phyloP scores from a whole-genome alignment of 2,113 vertebrate species.

The Labeo rohita region DNA sequence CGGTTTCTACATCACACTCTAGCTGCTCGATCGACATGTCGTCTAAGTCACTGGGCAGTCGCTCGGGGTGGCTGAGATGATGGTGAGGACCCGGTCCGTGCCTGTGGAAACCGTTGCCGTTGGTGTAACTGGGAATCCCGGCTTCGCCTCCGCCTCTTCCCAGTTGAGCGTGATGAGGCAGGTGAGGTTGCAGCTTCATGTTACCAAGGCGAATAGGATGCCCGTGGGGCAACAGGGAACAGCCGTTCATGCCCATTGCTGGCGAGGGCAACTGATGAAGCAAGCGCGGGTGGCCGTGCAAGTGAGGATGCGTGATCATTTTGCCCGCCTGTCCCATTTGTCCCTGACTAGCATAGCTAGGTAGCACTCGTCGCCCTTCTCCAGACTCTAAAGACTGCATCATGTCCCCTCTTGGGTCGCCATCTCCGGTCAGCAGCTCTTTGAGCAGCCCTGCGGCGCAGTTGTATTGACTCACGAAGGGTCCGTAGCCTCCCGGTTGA shows the following conservation, averaged over 20 bases:
- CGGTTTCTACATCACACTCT: constrained; percentile 96
- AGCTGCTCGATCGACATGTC: constrained; percentile 94
- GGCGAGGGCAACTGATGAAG: constrained; percentile 78
- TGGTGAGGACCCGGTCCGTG: constrained; percentile 66
- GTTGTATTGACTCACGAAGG: constrained; percentile 82
- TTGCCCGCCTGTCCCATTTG: constrained; percentile 77
- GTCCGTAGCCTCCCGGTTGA: constrained; percentile 80
- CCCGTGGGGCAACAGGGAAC: constrained; percentile 81
- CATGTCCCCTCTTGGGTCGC: constrained; percentile 80
- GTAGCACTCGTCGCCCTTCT: constrained; percentile 61
- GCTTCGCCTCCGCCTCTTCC: constrained; percentile 53
- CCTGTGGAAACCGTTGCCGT: constrained; percentile 84
- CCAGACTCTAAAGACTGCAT: constrained; percentile 79
- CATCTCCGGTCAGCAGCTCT: constrained; percentile 88
- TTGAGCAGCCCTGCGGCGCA: constrained; percentile 88
- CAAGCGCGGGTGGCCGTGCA: constrained; percentile 70
- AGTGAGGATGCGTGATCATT: constrained; percentile 71
- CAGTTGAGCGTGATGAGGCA: constrained; percentile 82
- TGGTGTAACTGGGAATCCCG: constrained; percentile 70
- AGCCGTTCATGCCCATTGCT: constrained; percentile 82
- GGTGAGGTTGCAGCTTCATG: constrained; percentile 83
- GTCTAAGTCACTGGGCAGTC: constrained; percentile 96
- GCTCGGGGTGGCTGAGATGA: constrained; percentile 82
- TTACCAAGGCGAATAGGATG: constrained; percentile 78
- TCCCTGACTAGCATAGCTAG: constrained; percentile 66